Conservation (phyloP, 2,113 vertebrate species). For the Sterrhoptilus dennistouni region DNA sequence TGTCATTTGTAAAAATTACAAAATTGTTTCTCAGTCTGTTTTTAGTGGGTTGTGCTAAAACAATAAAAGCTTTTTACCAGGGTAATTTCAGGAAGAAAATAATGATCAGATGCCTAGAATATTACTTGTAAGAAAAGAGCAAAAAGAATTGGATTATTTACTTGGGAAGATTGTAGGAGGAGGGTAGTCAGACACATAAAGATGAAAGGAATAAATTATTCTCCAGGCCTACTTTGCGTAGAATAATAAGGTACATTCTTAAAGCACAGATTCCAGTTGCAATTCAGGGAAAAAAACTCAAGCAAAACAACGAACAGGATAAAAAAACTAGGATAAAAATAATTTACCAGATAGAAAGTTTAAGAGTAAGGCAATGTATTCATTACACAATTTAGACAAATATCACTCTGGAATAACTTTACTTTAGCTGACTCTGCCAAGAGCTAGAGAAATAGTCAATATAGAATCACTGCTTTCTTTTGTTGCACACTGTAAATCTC, state of each 20-base stretch:
- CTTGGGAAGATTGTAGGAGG: background rate
- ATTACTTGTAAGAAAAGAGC: background rate
- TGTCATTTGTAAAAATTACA: background rate
- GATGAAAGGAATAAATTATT: background rate
- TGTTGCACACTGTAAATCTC: background rate
- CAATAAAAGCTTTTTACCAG: background rate
- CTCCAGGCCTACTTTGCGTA: background rate
- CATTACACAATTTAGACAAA: background rate
- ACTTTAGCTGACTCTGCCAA: background rate
- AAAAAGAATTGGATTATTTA: background rate
- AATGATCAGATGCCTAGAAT: background rate
- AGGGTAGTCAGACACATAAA: background rate
- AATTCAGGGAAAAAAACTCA: background rate
- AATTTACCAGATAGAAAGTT: background rate
- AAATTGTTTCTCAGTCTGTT: background rate
- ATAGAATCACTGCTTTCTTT: background rate
- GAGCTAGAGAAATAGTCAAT: background rate
- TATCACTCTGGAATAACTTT: background rate
- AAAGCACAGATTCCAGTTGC: background rate
- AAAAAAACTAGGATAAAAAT: background rate
- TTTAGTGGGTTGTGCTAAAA: background rate
- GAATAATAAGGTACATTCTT: background rate
- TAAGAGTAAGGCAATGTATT: background rate
- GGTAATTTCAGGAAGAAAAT: background rate
- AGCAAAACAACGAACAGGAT: background rate